Evolutionary conservation across 2,888 invertebrate genomes (phyloP).

Genomic region (Ectropis crepuscularia): DNA sequence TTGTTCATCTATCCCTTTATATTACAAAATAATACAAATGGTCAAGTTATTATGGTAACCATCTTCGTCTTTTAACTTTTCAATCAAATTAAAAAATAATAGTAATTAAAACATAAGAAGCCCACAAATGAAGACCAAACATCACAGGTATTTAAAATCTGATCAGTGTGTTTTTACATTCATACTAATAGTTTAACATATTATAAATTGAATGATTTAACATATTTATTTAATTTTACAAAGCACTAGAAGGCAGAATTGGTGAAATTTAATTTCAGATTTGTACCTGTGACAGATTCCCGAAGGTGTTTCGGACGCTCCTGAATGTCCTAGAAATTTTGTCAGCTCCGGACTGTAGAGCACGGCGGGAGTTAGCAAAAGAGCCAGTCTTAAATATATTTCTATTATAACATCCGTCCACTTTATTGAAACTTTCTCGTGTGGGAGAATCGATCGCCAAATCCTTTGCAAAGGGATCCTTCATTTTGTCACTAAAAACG

Average conservation of each 20-base stretch:
- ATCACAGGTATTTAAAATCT: too few species aligned
- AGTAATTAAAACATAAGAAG: too few species aligned
- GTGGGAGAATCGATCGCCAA: constrained; percentile 76
- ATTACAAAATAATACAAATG: too few species aligned
- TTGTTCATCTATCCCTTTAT: too few species aligned
- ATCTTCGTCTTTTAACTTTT: too few species aligned
- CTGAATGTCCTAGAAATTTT: constrained; percentile 88
- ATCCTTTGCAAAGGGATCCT: constrained; percentile 76
- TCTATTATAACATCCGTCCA: constrained; percentile 76
- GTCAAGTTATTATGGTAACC: too few species aligned
- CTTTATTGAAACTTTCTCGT: constrained; percentile 70
- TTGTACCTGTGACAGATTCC: constrained; percentile 87
- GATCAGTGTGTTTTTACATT: too few species aligned
- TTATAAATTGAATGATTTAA: too few species aligned
- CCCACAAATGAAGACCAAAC: too few species aligned
- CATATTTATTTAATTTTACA: background rate
- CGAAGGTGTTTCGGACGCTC: constrained; percentile 87
- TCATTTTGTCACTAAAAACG: constrained; percentile 57
- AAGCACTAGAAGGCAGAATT: background rate
- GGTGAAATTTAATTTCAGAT: background rate
- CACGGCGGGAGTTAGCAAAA: constrained; percentile 86
- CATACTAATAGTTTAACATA: too few species aligned
- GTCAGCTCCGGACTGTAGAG: constrained; percentile 87
- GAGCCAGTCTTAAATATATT: constrained; percentile 75
- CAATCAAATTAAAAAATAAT: too few species aligned